Base-by-base conservation (phyloP, 2,113 vertebrate genomes). In the Triplophysa dalaica region DNA sequence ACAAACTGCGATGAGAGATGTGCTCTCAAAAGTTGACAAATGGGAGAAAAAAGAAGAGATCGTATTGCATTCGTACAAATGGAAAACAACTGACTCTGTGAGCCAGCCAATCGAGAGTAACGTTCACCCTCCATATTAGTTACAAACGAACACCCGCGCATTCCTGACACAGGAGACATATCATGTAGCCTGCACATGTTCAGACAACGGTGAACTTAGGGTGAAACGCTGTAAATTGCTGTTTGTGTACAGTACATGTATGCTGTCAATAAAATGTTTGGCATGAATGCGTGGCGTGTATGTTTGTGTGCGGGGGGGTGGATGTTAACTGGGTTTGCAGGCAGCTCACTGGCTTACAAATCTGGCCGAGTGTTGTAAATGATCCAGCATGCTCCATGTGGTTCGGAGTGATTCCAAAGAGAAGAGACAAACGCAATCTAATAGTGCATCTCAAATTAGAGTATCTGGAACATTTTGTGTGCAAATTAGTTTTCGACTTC, bases 401-500 rank as follows among this genome's bases (percentile, higher is more conserved):
- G 83, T 83, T 80, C 43, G 12, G 58, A 61, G 70, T 70, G 79
- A 80, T 74, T 81, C 69, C 77, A 83, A 83, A 79, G 77, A 63
- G 52, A 26, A 33, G 22, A 62, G 78, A 79, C 33, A 75, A 78
- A 64, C 62, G 63, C 54, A 65, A 82, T 79, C 50, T 82, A 81
- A 85, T 76, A 79, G 75, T 65, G 22, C 60, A 60, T 85, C 72
- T 83, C 77, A 79, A 77, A 80, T 76, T 73, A 82, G 65, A 75
- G 75, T 75, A 81, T 84, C 73, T 85, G 78, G 84, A 85, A 82
- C 24, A 9, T 68, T 83, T 72, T 52, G 64, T 79, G 75, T 80
- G 77, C 83, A 85, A 80, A 85, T 85, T 81, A 83, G 82, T 82
- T 85, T 87, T 77, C 84, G 82, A 79, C 70, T 80, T 67, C 45